These are phyloP conservation scores for Aethina tumida DNA, from an alignment of 1,140 invertebrate genomes.

Conservation along the genomic window DNA sequence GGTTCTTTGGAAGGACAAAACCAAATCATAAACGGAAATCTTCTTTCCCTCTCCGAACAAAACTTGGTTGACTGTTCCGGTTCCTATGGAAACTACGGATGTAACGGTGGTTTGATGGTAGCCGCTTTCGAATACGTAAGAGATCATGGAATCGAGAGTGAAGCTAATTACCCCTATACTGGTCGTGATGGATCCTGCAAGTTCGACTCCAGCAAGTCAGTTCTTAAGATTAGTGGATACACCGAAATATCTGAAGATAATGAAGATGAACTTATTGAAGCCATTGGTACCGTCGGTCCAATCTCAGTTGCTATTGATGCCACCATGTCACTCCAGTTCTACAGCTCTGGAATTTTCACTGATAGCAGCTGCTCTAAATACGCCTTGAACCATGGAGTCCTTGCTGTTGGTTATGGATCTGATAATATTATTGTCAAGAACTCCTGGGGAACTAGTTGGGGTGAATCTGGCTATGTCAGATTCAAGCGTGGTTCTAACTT, in stretches of 20 bases:
- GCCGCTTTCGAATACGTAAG: slow-evolving; percentile 51
- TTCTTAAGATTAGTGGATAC: slow-evolving; percentile 6
- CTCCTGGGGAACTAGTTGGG: slow-evolving; percentile 23
- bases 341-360: slow-evolving; percentile 53
- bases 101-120: slow-evolving; percentile 55
- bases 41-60: slow-evolving; percentile 91
- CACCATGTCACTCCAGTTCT: slow-evolving; percentile 61
- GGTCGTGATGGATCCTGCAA: slow-evolving; percentile 49
- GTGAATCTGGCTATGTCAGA: no score
- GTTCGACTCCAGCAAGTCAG: not conserved
- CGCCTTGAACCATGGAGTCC: slow-evolving; percentile 64
- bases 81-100: slow-evolving; percentile 58
- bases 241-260: slow-evolving; percentile 52
- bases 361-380: slow-evolving; percentile 45
- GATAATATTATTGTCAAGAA: slow-evolving; percentile 25
- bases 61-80: slow-evolving; percentile 91
- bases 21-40: slow-evolving; percentile 67
- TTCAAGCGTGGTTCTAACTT: no score
- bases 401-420: slow-evolving; percentile 80
- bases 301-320: slow-evolving; percentile 67
- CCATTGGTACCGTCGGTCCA: slow-evolving; percentile 63
- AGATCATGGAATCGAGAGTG: slow-evolving; percentile 57
- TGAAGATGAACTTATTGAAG: slow-evolving; percentile 57
- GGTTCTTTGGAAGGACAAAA: slow-evolving; percentile 92
- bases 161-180: slow-evolving; percentile 49